Percentiles rank a stretch among this genome's conserved stretches.
Conservation (phyloP, 1,140 invertebrate genomes). For the Orius insidiosus region DNA sequence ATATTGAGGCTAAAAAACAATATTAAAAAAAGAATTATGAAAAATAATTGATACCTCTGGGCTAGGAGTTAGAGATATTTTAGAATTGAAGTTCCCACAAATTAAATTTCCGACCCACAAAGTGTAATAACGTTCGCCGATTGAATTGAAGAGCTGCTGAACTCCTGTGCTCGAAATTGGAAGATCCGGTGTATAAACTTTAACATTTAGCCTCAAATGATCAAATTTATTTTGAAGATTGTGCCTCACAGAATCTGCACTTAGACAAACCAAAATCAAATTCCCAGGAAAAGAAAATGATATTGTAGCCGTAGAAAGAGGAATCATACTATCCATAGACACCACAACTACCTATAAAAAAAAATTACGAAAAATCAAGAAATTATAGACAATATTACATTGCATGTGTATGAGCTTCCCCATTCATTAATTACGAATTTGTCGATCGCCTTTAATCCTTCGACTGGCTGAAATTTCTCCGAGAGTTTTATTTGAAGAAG, state of each 20-base stretch:
- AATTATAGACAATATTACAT: conserved; percentile 33
- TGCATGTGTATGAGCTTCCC: conserved; percentile 60
- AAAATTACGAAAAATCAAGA: conserved; percentile 5
- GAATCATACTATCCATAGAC: conserved; percentile 49
- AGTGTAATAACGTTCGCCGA: conserved; percentile 61
- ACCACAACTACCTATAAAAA: conserved; percentile 43
- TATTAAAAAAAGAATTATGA: neutral
- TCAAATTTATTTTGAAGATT: no score
- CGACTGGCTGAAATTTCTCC: conserved; percentile 38
- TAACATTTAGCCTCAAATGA: conserved; percentile 29
- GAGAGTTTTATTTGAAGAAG: conserved; percentile 56
- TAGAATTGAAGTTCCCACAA: conserved; percentile 59
- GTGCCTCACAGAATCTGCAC: neutral
- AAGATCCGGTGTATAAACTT: conserved; percentile 2
- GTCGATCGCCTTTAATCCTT: conserved; percentile 52
- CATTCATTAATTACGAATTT: conserved; percentile 64
- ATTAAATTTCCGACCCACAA: conserved; percentile 55
- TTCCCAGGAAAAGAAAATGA: conserved; percentile 64
- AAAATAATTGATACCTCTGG: conserved; percentile 34
- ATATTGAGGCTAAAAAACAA: conserved; percentile 34
- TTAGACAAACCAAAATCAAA: conserved; percentile 41
- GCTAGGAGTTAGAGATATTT: conserved; percentile 56
- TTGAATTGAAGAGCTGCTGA: conserved; percentile 45
- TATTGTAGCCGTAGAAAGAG: conserved; percentile 23
- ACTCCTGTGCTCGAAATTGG: conserved; percentile 24